phyloP scores from a whole-genome alignment of 2,888 invertebrate species.

The Pseudolycoriella hygida region DNA sequence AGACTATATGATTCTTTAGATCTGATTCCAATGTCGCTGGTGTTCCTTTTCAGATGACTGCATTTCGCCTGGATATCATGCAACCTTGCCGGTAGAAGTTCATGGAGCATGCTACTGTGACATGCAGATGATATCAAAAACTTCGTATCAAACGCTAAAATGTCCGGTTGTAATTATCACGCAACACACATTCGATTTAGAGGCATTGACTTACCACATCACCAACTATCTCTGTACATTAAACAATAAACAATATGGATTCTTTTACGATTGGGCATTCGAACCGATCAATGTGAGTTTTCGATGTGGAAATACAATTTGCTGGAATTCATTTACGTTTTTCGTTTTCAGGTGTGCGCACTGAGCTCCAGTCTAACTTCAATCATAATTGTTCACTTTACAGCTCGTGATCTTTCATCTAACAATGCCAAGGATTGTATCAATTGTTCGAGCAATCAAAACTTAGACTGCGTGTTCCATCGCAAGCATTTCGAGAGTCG shows the following conservation, averaged over 20 bases:
- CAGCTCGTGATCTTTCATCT: slow-evolving; percentile 24
- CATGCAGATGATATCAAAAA: slow-evolving; percentile 30
- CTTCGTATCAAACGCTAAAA: slow-evolving; percentile 24
- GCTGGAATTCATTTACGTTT: too few species aligned
- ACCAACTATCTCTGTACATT: slow-evolving; percentile 28
- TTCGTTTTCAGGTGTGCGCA: slow-evolving; percentile 20
- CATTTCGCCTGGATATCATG: slow-evolving; percentile 29
- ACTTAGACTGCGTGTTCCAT: slow-evolving; percentile 24
- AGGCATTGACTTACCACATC: slow-evolving; percentile 27
- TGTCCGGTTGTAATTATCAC: slow-evolving; percentile 26
- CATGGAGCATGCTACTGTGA: slow-evolving; percentile 29
- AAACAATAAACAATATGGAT: slow-evolving; percentile 28
- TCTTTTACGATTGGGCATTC: slow-evolving; percentile 29
- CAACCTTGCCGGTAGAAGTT: slow-evolving; percentile 28
- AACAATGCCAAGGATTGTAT: slow-evolving; percentile 18
- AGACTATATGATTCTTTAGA: too few species aligned
- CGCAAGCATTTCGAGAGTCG: slow-evolving; percentile 26
- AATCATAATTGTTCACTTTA: slow-evolving; percentile 27
- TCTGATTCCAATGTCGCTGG: too few species aligned
- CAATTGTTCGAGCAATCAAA: slow-evolving; percentile 19
- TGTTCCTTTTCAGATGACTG: slow-evolving; percentile 21
- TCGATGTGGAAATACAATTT: background rate
- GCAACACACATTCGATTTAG: slow-evolving; percentile 28
- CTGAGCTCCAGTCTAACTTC: slow-evolving; percentile 22
- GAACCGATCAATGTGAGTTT: slow-evolving; percentile 23